Evolutionary conservation across 2,888 invertebrate species (phyloP).

Genomic region (Dendrolimus houi): DNA sequence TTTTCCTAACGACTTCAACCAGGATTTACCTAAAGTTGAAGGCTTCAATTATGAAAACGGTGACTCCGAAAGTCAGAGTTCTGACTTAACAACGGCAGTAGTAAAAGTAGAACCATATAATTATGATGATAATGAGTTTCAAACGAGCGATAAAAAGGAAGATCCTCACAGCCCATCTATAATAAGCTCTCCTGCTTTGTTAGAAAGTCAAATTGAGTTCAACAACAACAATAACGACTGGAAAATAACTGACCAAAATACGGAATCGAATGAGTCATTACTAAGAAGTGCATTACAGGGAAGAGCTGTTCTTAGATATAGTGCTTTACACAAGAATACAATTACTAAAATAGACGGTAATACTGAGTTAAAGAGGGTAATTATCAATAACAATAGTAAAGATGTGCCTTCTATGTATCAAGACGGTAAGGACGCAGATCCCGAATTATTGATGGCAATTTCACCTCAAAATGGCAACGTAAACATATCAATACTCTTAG

Average conservation of each 20-base stretch:
- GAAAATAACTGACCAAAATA: conserved; percentile 86
- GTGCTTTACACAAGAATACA: conserved; percentile 72
- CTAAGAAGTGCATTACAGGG: conserved; percentile 90
- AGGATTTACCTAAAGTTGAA: conserved; percentile 82
- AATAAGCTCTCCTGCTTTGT: conserved; percentile 67
- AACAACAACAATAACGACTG: conserved; percentile 89
- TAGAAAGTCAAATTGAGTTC: conserved; percentile 73
- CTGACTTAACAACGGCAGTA: conserved; percentile 80
- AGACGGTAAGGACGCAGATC: conserved; percentile 51
- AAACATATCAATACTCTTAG: conserved; percentile 67
- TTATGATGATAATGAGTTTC: conserved; percentile 60
- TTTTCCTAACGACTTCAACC: conserved; percentile 76
- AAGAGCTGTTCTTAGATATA: conserved; percentile 79
- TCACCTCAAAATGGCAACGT: conserved; percentile 55
- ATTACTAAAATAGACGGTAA: conserved; percentile 55
- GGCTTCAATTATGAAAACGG: conserved; percentile 86
- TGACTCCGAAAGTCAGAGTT: conserved; percentile 85
- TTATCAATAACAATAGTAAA: conserved; percentile 66
- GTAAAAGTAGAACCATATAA: conserved; percentile 62
- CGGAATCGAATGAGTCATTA: conserved; percentile 82
- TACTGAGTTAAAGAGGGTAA: conserved; percentile 55
- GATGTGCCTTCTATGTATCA: conserved; percentile 76
- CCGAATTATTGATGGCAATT: conserved; percentile 58
- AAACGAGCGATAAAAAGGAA: conserved; percentile 59
- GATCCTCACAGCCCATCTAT: conserved; percentile 51